Conservation (phyloP, 1,140 invertebrate genomes). For the Colletes gigas region DNA sequence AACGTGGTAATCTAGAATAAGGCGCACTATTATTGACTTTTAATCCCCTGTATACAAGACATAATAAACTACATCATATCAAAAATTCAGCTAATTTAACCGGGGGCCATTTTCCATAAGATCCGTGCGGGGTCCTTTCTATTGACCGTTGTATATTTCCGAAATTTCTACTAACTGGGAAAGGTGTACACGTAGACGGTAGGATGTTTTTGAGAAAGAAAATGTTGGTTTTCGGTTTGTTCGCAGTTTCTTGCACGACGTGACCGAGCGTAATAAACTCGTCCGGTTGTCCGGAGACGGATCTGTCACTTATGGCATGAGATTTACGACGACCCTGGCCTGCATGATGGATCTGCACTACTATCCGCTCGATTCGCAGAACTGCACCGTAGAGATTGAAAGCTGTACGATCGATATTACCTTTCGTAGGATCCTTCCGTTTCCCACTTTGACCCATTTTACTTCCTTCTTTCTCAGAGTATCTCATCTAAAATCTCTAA, state of each 20-base stretch:
- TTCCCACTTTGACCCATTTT: not conserved
- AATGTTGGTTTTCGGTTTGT: conserved; percentile 32
- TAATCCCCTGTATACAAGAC: too few relatives aligned
- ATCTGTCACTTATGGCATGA: conserved; percentile 97
- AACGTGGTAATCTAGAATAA: too few relatives aligned
- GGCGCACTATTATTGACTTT: too few relatives aligned
- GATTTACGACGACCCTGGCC: conserved; percentile 97
- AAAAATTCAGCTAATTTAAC: too few relatives aligned
- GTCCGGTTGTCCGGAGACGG: conserved; percentile 95
- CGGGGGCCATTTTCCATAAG: too few relatives aligned
- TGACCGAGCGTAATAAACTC: conserved; percentile 98
- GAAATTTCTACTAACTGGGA: too few relatives aligned
- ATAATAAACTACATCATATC: too few relatives aligned
- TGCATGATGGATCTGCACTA: conserved; percentile 99
- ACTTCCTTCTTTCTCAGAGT: too few relatives aligned
- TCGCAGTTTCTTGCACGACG: conserved; percentile 96
- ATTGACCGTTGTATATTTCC: not conserved
- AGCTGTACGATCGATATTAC: conserved; percentile 88
- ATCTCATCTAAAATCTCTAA: not conserved
- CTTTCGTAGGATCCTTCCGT: not conserved
- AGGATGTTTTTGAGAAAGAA: not conserved
- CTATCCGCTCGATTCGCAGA: conserved; percentile 98
- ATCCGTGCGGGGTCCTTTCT: too few relatives aligned
- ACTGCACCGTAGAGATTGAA: conserved; percentile 99
- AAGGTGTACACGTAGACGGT: too few relatives aligned